Conservation (phyloP, 2,888 invertebrate genomes). For the Lasiommata megera region DNA sequence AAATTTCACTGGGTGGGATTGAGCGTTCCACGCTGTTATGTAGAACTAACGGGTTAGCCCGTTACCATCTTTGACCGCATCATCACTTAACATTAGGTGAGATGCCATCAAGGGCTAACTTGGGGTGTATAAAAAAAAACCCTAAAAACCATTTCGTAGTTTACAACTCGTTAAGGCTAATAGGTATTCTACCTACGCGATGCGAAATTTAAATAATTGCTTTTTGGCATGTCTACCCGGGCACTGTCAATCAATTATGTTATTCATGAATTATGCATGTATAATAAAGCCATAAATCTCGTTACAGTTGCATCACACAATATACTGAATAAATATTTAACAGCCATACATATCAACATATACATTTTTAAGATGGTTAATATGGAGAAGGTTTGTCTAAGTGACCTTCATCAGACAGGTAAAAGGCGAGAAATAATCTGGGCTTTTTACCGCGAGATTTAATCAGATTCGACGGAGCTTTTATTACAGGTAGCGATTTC, state of each 20-base stretch:
- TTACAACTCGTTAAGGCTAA: not conserved
- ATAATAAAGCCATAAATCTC: not conserved
- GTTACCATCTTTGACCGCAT: no score
- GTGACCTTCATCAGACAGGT: no score
- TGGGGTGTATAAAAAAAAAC: not conserved
- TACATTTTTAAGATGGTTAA: not conserved
- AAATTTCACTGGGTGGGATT: no score
- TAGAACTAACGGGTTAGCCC: no score
- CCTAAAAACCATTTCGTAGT: not conserved
- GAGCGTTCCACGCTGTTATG: no score
- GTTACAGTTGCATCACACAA: not conserved
- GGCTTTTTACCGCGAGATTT: no score
- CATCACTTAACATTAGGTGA: no score
- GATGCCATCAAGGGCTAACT: no score
- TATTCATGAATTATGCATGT: constrained; percentile 13
- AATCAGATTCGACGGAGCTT: no score
- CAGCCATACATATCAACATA: not conserved
- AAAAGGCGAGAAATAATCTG: no score
- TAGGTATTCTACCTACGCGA: not conserved
- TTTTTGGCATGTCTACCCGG: constrained; percentile 11
- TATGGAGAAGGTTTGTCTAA: no score
- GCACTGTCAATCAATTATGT: constrained; percentile 12
- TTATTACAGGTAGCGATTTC: no score
- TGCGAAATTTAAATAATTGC: constrained; percentile 11
- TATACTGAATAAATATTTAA: not conserved